These are phyloP conservation scores for Microctenopoma steveboyesi DNA, from an alignment of 2,797 vertebrate species.

Conservation along the genomic window DNA sequence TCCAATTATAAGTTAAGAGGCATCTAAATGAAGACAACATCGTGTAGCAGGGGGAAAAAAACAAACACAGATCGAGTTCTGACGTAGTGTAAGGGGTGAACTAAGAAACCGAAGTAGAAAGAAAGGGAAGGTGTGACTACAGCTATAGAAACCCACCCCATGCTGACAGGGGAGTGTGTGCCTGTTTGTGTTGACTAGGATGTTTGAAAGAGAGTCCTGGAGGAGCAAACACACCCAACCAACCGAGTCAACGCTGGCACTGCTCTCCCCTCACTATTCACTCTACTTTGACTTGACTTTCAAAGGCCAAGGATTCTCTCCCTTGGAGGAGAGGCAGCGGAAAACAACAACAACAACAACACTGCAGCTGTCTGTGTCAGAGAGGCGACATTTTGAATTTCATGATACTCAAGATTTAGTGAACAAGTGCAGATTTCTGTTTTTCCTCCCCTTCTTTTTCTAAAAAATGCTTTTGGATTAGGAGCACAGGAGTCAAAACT, in stretches of 20 bases:
- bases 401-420: conserved; percentile 35
- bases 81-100: conserved; percentile 10
- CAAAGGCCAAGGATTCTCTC: conserved; percentile 68
- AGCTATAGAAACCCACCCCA: conserved; percentile 39
- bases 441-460: conserved; percentile 17
- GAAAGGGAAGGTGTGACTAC: conserved; percentile 41
- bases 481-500: conserved; percentile 6
- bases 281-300: conserved; percentile 72
- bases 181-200: conserved; percentile 70
- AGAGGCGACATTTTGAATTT: conserved; percentile 43
- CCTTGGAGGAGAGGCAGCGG: conserved; percentile 63
- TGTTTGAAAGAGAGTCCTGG: conserved; percentile 74
- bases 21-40: conserved; percentile 40
- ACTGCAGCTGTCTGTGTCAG: conserved; percentile 48
- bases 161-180: conserved; percentile 41
- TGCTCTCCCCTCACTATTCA: conserved; percentile 63
- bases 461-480: conserved; percentile 19
- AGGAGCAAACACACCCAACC: conserved; percentile 77
- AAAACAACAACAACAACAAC: conserved; percentile 58
- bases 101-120: conserved; percentile 23
- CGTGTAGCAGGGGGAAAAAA: conserved; percentile 7
- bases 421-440: conserved; percentile 24
- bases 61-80: conserved; percentile 26
- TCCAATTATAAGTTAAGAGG: conserved; percentile 34
- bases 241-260: conserved; percentile 68